Percentiles rank a stretch among this genome's conserved stretches.
phyloP scores from a whole-genome alignment of 2,888 invertebrate genomes.

The Limnephilus lunatus region DNA sequence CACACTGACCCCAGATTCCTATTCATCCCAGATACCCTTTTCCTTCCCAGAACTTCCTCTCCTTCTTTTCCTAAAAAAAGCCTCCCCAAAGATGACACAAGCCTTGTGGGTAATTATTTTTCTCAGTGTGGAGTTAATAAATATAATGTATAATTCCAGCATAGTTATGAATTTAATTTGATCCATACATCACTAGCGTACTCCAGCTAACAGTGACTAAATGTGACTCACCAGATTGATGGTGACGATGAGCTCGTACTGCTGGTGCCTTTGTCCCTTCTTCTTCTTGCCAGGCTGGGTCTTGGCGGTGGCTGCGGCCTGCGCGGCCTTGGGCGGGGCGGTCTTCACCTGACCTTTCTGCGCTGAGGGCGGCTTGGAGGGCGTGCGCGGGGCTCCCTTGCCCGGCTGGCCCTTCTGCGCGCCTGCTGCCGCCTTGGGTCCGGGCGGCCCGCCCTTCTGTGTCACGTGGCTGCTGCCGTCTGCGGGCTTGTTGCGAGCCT shows the following conservation, averaged over 20 bases:
- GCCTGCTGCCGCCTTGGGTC: slow-evolving; percentile 77
- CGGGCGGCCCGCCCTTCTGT: slow-evolving; percentile 83
- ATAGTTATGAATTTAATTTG: no score
- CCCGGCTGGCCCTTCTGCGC: slow-evolving; percentile 77
- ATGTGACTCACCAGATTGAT: slow-evolving; percentile 85
- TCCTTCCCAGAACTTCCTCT: no score
- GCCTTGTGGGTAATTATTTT: no score
- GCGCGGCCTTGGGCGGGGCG: slow-evolving; percentile 80
- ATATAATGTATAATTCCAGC: no score
- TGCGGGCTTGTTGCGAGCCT: slow-evolving; percentile 90
- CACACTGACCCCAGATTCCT: no score
- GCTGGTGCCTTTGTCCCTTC: slow-evolving; percentile 87
- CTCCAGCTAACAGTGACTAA: no score
- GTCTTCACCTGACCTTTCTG: slow-evolving; percentile 87
- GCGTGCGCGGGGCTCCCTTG: slow-evolving; percentile 80
- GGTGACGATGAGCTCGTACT: slow-evolving; percentile 88
- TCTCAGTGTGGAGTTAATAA: no score
- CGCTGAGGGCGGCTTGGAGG: slow-evolving; percentile 83
- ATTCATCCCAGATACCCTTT: no score
- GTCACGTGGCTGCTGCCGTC: slow-evolving; percentile 86
- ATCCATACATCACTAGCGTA: no score
- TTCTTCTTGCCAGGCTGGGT: slow-evolving; percentile 84
- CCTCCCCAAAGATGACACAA: no score
- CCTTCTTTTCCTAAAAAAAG: no score
- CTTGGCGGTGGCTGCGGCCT: slow-evolving; percentile 75